phyloP scores from a whole-genome alignment of 2,888 invertebrate species.

The Apocheima hispidaria region DNA sequence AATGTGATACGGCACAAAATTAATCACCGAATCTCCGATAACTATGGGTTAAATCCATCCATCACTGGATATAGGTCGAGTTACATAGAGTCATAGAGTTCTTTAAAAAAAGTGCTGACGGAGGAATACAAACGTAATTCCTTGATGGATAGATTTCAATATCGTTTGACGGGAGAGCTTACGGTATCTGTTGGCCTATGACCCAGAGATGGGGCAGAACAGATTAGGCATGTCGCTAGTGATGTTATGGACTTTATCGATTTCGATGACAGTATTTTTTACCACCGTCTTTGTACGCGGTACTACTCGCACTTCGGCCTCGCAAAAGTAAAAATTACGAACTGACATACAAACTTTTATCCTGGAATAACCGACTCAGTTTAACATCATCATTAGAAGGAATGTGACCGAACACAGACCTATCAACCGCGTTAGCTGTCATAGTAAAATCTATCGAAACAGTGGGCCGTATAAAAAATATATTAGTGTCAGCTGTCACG shows the following conservation, averaged over 20 bases:
- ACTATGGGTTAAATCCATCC: constrained; percentile 64
- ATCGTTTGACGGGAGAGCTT: constrained; percentile 55
- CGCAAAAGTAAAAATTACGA: too few relatives aligned
- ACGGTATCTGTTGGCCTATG: constrained; percentile 78
- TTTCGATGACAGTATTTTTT: constrained; percentile 4
- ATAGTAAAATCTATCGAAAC: too few relatives aligned
- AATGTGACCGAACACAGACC: too few relatives aligned
- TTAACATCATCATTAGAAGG: too few relatives aligned
- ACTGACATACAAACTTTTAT: too few relatives aligned
- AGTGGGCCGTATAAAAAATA: too few relatives aligned
- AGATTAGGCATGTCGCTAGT: constrained; percentile 69
- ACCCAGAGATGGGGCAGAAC: constrained; percentile 69
- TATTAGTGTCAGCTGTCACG: too few relatives aligned
- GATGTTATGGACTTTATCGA: constrained; percentile 33
- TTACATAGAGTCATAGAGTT: constrained; percentile 61
- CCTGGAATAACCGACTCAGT: too few relatives aligned
- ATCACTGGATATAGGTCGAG: constrained; percentile 72
- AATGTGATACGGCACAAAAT: constrained; percentile 45
- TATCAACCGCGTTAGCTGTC: too few relatives aligned
- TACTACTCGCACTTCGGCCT: too few relatives aligned
- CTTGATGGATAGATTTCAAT: constrained; percentile 50
- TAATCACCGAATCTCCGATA: constrained; percentile 49
- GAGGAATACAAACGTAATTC: constrained; percentile 59
- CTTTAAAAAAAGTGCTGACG: constrained; percentile 53
- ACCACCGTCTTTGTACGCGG: too few relatives aligned